Base-by-base conservation (phyloP, 1,140 invertebrate genomes). In the Caenorhabditis tropicalis region DNA sequence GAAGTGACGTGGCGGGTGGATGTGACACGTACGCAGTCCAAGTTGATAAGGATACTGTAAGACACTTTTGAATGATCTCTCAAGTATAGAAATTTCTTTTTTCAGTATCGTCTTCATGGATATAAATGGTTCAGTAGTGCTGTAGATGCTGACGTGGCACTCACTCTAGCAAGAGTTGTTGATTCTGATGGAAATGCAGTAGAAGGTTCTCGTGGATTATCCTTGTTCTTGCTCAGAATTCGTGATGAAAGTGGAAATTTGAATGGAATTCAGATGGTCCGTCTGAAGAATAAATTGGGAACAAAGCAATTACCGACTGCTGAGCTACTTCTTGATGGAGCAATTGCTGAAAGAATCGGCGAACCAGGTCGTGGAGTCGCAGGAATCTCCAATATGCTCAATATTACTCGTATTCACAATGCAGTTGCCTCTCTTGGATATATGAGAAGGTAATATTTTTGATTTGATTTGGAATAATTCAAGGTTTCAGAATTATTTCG, bases 111-210 rank as follows among this genome's bases (percentile, higher is more conserved):
- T 39, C 89, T 94, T 6, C 92, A 93, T 90, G 93, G 93, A 4
- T 93, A 93, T 87, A 93, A 93, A 89, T 94, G 93, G 93, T 94
- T 94, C 89, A 93, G 93, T 48, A 94, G 93, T 6, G 94, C 94
- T 29, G 93, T 93, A 48, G 94, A 94, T 91, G 91, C 93, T 21
- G 93, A 94, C 88, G 93, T 94, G 88, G 89, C 93, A 29, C 91
- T 94, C 39, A 94, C 93, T n/a, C 88, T 94, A 60, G 94, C 93
- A 19, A 89, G 93, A 81, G 89, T 93, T 79, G 90, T 92, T 10
- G 92, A 93, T 86, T 82, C 88, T 39, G 86, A 93, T 83, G 92
- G 92, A 74, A 83, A 91, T 39, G 84, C 88, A 19, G 86, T 90
- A 33, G 82, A 91, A 92, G 93, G 93, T 21, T 92, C 92, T 7